Conservation (phyloP, 2,113 vertebrate species). For the Balaeniceps rex region DNA sequence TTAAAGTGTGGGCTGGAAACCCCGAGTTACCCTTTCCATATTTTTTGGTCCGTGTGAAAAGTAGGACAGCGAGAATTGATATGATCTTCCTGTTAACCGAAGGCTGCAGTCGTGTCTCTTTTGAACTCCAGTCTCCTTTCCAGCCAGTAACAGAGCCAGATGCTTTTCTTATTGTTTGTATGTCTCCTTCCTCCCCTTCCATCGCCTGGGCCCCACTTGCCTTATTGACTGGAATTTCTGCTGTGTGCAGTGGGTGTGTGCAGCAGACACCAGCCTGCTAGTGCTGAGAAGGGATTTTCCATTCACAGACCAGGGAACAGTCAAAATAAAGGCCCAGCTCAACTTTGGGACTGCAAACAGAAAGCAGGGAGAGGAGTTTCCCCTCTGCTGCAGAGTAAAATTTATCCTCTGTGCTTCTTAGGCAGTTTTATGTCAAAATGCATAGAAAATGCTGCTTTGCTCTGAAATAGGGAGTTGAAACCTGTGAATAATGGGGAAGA, state of each 20-base stretch:
- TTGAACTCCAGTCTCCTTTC: slow-evolving; percentile 57
- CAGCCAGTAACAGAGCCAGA: slow-evolving; percentile 65
- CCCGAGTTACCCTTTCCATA: not conserved
- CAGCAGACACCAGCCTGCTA: slow-evolving; percentile 60
- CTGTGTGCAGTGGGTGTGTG: slow-evolving; percentile 71
- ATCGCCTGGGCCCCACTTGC: slow-evolving; percentile 63
- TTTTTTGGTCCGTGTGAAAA: slow-evolving; percentile 38
- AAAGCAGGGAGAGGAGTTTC: slow-evolving; percentile 11
- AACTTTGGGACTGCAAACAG: slow-evolving; percentile 41
- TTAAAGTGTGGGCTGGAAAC: slow-evolving; percentile 10
- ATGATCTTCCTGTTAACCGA: slow-evolving; percentile 40
- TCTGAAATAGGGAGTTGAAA: not conserved
- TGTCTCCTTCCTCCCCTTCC: slow-evolving; percentile 66
- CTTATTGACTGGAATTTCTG: slow-evolving; percentile 71
- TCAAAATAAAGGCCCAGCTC: slow-evolving; percentile 61
- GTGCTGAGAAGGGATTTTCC: slow-evolving; percentile 68
- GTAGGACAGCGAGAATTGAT: slow-evolving; percentile 40
- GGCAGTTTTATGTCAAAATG: not conserved
- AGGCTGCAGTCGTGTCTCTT: slow-evolving; percentile 18
- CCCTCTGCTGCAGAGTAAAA: not conserved
- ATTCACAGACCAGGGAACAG: slow-evolving; percentile 61
- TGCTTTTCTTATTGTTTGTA: slow-evolving; percentile 71
- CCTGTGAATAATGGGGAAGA: not conserved
- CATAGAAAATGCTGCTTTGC: not conserved
- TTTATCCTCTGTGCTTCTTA: not conserved